Evolutionary conservation across 2,888 invertebrate genomes (phyloP), one percentile per base, ranked within the genome.

Genomic region (Frankliniella intonsa): DNA sequence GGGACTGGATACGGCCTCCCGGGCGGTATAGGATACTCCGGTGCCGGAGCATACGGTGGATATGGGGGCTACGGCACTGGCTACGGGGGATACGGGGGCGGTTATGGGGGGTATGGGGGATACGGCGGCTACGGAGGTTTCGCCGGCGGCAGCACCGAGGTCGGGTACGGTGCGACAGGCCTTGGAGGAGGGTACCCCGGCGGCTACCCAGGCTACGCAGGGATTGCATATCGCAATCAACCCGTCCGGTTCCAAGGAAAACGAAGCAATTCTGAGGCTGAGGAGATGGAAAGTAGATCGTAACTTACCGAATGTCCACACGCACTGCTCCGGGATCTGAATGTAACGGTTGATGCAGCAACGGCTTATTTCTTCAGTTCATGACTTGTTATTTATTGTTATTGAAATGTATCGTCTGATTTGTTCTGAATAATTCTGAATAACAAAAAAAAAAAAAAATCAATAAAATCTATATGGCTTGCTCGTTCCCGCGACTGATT

Each of bases 121-220:
- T 69, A 69, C 69, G 69, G 69, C 22, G 69, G 69, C 22, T 69
- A 22, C 69, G 69, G 69, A 22, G 69, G 69, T 25, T 76, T 25
- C 69, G 25, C 22, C 25, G 69, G 69, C n/a, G 69, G 69, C 8
- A 11, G 22, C 69, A 76, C 69, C 22, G 69, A 76, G 69, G 69
- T 76, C 69, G 69, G 69, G 22, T 76, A 76, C 25, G 69, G 69
- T 25, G 12, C 25, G 22, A n/a, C 69, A 22, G 25, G 69, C 12
- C 12, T 9, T 22, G 22, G n/a, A 5, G 69, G 69, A 5, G 69
- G 22, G 22, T 12, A 12, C 11, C 22, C 11, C 69, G 22, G 22
- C 7, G n/a, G 22, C 65, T 65, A 65, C 22, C 69, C 69, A 12
- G 69, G 69, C 25, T 76, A 76, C 25, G 22, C 69, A 2, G 69